Percentiles rank a stretch among this genome's conserved stretches.
Conservation (phyloP, 2,888 invertebrate species). For the Yponomeuta plumbellus region DNA sequence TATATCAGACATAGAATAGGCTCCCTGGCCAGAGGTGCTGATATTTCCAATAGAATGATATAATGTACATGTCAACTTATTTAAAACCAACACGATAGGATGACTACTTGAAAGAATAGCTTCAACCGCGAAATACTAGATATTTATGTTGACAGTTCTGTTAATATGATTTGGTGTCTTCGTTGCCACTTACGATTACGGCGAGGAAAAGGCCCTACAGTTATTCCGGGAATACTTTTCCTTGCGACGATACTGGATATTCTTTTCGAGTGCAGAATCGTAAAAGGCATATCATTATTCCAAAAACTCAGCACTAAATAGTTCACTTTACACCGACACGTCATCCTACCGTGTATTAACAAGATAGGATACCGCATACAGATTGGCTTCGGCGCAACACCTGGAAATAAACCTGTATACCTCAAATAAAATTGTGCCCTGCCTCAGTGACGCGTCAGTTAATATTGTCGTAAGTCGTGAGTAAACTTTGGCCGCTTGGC, state of each 20-base stretch:
- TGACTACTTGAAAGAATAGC: not conserved
- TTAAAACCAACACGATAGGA: constrained; percentile 8
- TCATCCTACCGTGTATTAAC: constrained; percentile 3
- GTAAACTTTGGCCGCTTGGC: not conserved
- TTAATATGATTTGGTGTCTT: not conserved
- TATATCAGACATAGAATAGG: not conserved
- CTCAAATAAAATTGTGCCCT: not conserved
- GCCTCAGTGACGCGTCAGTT: not conserved
- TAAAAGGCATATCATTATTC: not conserved
- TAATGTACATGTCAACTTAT: not conserved
- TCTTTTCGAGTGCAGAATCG: not conserved
- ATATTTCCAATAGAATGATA: not conserved
- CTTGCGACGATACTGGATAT: not conserved
- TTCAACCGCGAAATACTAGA: too few species aligned
- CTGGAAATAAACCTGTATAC: not conserved
- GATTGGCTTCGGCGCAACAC: not conserved
- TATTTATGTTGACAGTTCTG: too few species aligned
- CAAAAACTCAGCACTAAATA: not conserved
- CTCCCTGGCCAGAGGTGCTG: not conserved
- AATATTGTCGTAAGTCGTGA: not conserved
- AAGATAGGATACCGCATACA: constrained; percentile 5
- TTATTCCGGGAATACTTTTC: too few species aligned
- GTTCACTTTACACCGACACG: not conserved
- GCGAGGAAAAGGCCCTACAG: not conserved
- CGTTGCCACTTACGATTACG: not conserved